Evolutionary conservation across 2,113 vertebrate species (phyloP), one percentile per base, ranked within the genome.

Genomic region (Nothobranchius kuhntae): DNA sequence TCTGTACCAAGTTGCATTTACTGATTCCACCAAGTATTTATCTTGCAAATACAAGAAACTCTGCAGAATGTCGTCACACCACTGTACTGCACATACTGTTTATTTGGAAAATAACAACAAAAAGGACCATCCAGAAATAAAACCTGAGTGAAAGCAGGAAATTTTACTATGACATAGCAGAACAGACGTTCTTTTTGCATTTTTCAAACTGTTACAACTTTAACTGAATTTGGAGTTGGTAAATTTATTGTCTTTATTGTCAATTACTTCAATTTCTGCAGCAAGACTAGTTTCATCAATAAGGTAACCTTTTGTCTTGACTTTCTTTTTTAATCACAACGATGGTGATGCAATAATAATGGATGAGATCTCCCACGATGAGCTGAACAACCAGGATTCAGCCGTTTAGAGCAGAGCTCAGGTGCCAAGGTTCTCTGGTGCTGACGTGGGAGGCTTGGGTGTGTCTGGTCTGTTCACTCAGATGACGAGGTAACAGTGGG

Each of bases 401-500:
- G 7, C 11, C 11, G 53, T 13, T 36, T 21, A 17, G 11, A 24
- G 44, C 9, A 6, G 60, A 72, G 26, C 17, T 52, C 12, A 40
- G 44, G 30, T 42, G 8, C 59, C 53, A 55, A 42, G 14, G 57
- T 24, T 6, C 61, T 45, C 45, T 62, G 79, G 53, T 73, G 64
- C 71, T 92, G 87, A 94, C 90, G 14, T 48, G 47, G 80, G 78
- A 86, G 81, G 70, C 79, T 71, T 79, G 91, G 92, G 90, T 96
- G 84, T 97, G 94, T 97, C 92, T 96, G 95, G 91, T 98, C 94
- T 97, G 93, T 96, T 94, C 92, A 89, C 94, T 95, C 93, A 99
- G 97, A 99, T 97, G 96, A 98, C 95, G 98, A 99, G 95, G 94
- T 99, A 93, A 99, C 97, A 91, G 96, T 99, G 95, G 97, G 97